Percentiles rank a stretch among this genome's conserved stretches.
Conservation (phyloP, 2,113 vertebrate genomes). For the Dipodomys ordii region DNA sequence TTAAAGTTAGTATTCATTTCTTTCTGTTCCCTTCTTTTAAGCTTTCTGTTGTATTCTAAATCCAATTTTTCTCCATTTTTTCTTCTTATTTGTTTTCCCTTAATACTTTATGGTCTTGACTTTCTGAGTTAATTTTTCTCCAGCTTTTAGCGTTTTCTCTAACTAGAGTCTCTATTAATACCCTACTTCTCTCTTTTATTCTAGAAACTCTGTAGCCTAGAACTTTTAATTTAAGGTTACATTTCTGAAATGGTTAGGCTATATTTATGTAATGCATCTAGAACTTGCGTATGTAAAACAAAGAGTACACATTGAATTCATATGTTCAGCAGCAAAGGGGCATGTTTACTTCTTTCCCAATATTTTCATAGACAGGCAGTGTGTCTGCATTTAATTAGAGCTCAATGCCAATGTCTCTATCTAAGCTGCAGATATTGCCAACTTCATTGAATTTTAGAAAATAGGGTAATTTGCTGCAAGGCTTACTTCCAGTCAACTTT, state of each 20-base stretch:
- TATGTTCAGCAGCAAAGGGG: background rate
- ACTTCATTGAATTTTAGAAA: background rate
- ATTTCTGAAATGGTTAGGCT: background rate
- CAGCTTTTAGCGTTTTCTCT: background rate
- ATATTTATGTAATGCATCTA: constrained; percentile 28
- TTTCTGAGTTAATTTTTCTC: constrained; percentile 16
- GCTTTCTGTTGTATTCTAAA: background rate
- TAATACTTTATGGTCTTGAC: background rate
- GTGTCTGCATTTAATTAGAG: constrained; percentile 21
- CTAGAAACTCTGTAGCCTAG: background rate
- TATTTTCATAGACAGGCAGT: constrained; percentile 14
- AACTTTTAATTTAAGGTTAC: constrained; percentile 28
- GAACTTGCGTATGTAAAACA: background rate
- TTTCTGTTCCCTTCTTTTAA: background rate
- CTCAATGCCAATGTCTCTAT: background rate
- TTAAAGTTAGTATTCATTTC: background rate
- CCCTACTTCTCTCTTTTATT: background rate
- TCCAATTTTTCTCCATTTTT: background rate
- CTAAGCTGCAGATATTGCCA: constrained; percentile 25
- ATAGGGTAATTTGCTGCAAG: background rate
- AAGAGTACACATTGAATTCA: background rate
- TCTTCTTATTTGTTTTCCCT: background rate
- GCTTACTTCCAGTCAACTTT: background rate
- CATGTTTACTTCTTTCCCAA: background rate
- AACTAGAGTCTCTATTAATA: background rate